Percentiles rank a stretch among this genome's conserved stretches.
These are phyloP conservation scores for Cybosia mesomella DNA, from an alignment of 2,888 invertebrate species.

Conservation along the genomic window DNA sequence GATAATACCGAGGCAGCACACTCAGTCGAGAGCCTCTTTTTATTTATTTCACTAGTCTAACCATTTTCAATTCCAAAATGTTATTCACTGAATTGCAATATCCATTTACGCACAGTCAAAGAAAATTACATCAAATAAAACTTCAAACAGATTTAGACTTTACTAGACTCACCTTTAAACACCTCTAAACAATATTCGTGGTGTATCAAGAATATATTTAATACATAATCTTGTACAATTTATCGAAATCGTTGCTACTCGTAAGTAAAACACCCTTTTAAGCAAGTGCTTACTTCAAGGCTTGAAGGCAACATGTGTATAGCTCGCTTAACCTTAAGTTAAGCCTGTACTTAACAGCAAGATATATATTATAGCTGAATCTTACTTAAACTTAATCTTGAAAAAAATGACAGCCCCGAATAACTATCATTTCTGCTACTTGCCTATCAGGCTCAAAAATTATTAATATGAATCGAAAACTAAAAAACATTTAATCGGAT, in stretches of 20 bases:
- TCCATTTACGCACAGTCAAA: not conserved
- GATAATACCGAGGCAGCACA: no score
- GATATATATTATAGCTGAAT: constrained; percentile 12
- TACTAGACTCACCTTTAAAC: not conserved
- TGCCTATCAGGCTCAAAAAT: no score
- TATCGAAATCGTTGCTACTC: constrained; percentile 42
- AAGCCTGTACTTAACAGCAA: constrained; percentile 14
- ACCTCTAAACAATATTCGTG: constrained; percentile 32
- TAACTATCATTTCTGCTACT: no score
- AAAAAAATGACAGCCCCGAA: no score
- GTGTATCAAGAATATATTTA: no score
- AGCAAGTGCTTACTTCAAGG: constrained; percentile 33
- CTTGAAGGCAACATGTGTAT: constrained; percentile 38
- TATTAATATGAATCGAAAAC: no score
- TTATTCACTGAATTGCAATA: no score
- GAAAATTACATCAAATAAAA: not conserved
- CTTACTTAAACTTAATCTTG: no score
- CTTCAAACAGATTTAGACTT: not conserved
- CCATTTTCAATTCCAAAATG: no score
- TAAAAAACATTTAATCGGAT: no score
- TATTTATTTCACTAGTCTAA: no score
- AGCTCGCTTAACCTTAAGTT: constrained; percentile 21
- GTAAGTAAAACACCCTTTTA: constrained; percentile 50
- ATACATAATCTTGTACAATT: constrained; percentile 33
- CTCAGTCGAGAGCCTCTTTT: no score